Conservation (phyloP, 2,888 invertebrate species). For the Rotaria sp. region DNA sequence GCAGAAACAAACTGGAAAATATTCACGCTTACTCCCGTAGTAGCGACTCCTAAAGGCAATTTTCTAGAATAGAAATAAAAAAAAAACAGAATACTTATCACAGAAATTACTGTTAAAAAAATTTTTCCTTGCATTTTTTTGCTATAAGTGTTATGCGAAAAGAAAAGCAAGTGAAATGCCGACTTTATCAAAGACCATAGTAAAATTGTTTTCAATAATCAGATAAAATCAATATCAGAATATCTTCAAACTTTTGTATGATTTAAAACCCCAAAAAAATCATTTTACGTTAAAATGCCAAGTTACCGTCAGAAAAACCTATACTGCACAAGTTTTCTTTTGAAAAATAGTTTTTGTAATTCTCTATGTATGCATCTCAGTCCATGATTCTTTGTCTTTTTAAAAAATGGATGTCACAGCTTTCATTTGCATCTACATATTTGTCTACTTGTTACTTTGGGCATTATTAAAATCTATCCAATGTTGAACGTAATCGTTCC, state of each 20-base stretch:
- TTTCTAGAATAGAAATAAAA: background rate
- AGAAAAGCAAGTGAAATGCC: no score
- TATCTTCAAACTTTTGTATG: conserved; percentile 11
- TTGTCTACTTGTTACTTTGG: conserved; percentile 1
- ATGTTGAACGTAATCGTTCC: background rate
- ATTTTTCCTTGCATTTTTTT: no score
- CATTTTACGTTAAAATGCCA: background rate
- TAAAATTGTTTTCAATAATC: no score
- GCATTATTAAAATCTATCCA: background rate
- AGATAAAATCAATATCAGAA: background rate
- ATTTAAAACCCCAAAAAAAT: background rate
- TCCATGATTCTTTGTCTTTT: background rate
- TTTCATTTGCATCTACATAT: conserved; percentile 6
- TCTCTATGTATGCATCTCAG: no score
- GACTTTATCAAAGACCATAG: no score
- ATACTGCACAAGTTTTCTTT: no score
- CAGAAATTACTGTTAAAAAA: no score
- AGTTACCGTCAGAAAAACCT: no score
- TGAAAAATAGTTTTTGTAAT: no score
- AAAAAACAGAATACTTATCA: no score
- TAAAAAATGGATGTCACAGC: background rate
- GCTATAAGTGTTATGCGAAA: no score
- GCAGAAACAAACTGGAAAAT: background rate
- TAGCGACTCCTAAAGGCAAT: background rate
- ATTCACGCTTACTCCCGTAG: background rate